Conservation (phyloP, 2,797 vertebrate genomes). For the Esox masquinongy region DNA sequence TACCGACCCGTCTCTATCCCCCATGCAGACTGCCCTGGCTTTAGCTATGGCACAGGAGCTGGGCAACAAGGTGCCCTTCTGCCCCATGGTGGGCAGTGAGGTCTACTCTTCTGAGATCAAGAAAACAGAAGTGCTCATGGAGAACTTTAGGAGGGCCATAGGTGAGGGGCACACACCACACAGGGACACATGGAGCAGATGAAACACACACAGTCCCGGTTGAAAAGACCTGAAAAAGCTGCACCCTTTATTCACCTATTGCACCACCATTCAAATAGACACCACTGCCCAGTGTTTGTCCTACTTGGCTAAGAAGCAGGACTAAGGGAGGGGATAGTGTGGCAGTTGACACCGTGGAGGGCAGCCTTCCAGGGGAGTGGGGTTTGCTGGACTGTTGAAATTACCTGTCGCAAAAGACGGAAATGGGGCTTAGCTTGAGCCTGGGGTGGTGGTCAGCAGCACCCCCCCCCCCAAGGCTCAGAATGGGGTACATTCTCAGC, state of each 20-base stretch:
- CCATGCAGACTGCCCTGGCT: slow-evolving; percentile 88
- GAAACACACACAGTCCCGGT: neutral
- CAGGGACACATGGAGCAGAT: neutral
- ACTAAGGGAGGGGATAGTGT: slow-evolving; percentile 30
- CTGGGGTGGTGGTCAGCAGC: slow-evolving; percentile 73
- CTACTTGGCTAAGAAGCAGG: slow-evolving; percentile 16
- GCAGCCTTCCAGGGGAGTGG: slow-evolving; percentile 18
- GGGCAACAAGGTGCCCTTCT: slow-evolving; percentile 98
- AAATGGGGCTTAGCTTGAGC: slow-evolving; percentile 77
- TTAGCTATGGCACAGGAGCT: slow-evolving; percentile 95
- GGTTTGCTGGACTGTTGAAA: slow-evolving; percentile 75
- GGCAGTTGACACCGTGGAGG: slow-evolving; percentile 36
- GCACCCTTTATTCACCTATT: neutral
- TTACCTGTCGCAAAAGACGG: slow-evolving; percentile 81
- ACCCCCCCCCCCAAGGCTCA: slow-evolving; percentile 57
- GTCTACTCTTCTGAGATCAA: slow-evolving; percentile 99
- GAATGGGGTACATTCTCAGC: slow-evolving; percentile 60
- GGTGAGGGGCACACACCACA: slow-evolving; percentile 74
- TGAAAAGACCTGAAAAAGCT: neutral
- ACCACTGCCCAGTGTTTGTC: slow-evolving; percentile 21
- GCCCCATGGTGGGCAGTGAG: slow-evolving; percentile 98
- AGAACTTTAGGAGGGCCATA: slow-evolving; percentile 97
- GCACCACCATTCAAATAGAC: neutral
- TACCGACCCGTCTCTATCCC: neutral
- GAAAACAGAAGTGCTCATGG: slow-evolving; percentile 99